These are phyloP conservation scores for Agapornis roseicollis DNA, from an alignment of 2,113 vertebrate species.

Conservation along the genomic window DNA sequence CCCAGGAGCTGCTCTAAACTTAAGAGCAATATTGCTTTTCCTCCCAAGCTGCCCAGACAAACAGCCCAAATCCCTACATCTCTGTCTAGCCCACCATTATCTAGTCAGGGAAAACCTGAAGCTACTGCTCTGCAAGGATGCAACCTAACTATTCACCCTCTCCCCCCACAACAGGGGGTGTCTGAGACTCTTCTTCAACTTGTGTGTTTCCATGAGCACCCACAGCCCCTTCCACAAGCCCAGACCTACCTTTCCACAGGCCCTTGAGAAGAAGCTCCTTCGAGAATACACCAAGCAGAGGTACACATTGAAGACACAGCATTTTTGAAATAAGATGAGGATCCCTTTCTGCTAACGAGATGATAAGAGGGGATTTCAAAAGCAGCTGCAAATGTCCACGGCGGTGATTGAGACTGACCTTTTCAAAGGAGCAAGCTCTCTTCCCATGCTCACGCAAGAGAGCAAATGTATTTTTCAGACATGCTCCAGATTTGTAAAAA, in stretches of 20 bases:
- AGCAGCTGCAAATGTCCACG: background rate
- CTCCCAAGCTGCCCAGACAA: background rate
- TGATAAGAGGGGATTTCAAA: background rate
- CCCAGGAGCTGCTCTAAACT: background rate
- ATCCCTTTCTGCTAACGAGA: background rate
- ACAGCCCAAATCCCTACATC: background rate
- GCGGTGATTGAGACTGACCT: background rate
- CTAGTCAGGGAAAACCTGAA: background rate
- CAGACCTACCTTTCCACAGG: background rate
- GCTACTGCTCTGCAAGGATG: background rate
- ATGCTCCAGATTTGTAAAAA: background rate
- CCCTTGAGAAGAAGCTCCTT: background rate
- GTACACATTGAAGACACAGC: accelerated
- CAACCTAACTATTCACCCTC: background rate
- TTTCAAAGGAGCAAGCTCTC: background rate
- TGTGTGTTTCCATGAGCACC: background rate
- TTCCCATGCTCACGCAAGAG: background rate
- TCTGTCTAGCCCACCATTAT: background rate
- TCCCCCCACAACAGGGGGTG: background rate
- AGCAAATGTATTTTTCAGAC: background rate
- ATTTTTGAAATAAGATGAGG: background rate
- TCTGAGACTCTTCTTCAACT: background rate
- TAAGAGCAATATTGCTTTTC: background rate
- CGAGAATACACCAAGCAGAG: background rate
- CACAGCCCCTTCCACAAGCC: background rate